These are phyloP conservation scores for Campoplex capitator DNA, from an alignment of 2,888 invertebrate genomes.

Conservation along the genomic window DNA sequence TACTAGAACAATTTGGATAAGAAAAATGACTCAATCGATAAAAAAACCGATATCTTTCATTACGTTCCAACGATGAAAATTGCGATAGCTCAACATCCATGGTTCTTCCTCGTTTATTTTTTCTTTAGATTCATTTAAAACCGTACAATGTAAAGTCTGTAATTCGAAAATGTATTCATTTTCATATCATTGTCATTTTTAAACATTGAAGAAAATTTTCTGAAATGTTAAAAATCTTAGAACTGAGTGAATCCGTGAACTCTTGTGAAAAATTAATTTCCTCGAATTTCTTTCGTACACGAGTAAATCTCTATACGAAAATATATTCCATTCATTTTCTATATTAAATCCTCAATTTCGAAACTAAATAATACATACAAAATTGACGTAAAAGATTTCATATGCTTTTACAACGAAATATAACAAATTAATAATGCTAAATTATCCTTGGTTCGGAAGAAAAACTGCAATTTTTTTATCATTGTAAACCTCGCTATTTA, in stretches of 20 bases:
- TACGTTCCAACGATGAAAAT: background rate
- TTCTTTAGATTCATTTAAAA: background rate
- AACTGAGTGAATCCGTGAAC: background rate
- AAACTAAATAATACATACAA: background rate
- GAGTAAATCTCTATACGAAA: background rate
- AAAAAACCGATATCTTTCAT: background rate
- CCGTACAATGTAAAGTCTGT: background rate
- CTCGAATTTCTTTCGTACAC: background rate
- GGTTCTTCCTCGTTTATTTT: background rate
- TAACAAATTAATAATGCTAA: background rate
- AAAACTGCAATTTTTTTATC: background rate
- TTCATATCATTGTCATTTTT: background rate
- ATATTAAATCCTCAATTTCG: background rate
- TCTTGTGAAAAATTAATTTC: background rate
- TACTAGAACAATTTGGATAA: background rate
- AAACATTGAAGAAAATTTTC: background rate
- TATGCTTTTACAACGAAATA: background rate
- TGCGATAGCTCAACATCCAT: background rate
- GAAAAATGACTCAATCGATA: background rate
- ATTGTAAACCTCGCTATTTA: slow-evolving; percentile 3
- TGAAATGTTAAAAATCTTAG: background rate
- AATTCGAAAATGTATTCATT: background rate
- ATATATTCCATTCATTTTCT: slow-evolving; percentile 1
- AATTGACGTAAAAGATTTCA: background rate
- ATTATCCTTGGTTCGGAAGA: background rate